Evolutionary conservation across 2,113 vertebrate species (phyloP), one percentile per base, ranked within the genome.

Genomic region (Charadrius vociferus): DNA sequence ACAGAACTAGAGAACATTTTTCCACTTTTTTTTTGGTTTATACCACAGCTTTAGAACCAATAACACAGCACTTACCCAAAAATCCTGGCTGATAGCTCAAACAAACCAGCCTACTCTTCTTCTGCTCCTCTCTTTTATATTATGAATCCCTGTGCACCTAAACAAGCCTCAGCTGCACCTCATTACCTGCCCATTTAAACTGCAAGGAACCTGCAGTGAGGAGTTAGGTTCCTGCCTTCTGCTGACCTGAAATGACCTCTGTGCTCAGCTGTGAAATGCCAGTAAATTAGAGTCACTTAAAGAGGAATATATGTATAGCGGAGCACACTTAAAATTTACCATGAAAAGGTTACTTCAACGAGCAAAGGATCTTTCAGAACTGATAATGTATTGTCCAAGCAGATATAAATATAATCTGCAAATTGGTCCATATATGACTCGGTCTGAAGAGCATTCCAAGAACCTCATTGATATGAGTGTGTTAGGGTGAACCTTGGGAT

Each of bases 31-130:
- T 43, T 43, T 43, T 45, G n/a, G n/a, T 19, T 45, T 15, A 45
- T 45, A 45, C 45, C 45, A 19, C 13, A 56, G 2, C 30, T 81
- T 67, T 50, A 49, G 7, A 55, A 26, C 7, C 18, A 45, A 53
- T 3, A 41, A 88, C 0, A 1, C 12, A 80, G 9, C 18, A 53
- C 61, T 79, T 53, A 71, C 37, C 16, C 9, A 3, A 62, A 66
- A 45, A 6, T 3, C n/a, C 59, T 2, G 0, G 1, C 7, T 8
- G 5, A 1, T 1, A 4, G 2, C 41, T 66, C n/a, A 34, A 2
- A 26, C 45, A 84, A 61, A 39, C 3, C 30, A 41, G 0, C 1
- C 19, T 7, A 3, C 2, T 17, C 4, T 8, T 9, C 2, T 49
- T 7, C n/a, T 29, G 3, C 43, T 43, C 55, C 41, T 91, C 61